A percentile compares a stretch with the other conserved stretches of the same genome.
Evolutionary conservation across 2,888 invertebrate species (phyloP).

Genomic region (Tolmerus cingulatus): DNA sequence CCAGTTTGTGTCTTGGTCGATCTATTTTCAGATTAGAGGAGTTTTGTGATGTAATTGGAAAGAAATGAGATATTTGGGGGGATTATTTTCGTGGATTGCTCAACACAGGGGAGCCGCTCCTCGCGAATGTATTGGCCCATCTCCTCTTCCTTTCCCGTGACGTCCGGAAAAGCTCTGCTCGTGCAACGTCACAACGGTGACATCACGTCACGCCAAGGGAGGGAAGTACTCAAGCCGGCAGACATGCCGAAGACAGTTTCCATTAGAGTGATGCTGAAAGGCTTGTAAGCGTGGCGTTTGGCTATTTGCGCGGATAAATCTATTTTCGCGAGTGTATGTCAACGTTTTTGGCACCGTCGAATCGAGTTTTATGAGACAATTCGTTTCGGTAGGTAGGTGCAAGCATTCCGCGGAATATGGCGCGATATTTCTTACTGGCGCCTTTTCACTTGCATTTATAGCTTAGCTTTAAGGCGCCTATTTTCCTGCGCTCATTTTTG

Average conservation of each 20-base stretch:
- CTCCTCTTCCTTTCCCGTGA: not conserved
- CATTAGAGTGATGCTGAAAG: not conserved
- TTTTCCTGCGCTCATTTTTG: not conserved
- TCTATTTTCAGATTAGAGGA: constrained; percentile 40
- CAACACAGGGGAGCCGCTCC: not conserved
- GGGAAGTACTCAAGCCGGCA: not conserved
- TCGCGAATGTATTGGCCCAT: not conserved
- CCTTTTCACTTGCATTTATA: not conserved
- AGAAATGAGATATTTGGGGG: constrained; percentile 25
- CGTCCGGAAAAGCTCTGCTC: not conserved
- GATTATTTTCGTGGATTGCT: constrained; percentile 30
- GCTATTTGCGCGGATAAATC: not conserved
- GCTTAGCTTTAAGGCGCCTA: not conserved
- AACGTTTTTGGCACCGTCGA: not conserved
- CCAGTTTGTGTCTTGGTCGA: constrained; percentile 18
- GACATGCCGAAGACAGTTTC: not conserved
- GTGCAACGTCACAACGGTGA: not conserved
- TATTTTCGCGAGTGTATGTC: not conserved
- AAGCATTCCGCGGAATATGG: not conserved
- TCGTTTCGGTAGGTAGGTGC: not conserved
- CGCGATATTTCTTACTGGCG: not conserved
- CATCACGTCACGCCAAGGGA: not conserved
- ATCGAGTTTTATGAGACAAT: not conserved
- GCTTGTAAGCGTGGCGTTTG: not conserved
- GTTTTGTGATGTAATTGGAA: constrained; percentile 41